Conservation (phyloP, 2,888 invertebrate genomes). For the Eilema caniola region DNA sequence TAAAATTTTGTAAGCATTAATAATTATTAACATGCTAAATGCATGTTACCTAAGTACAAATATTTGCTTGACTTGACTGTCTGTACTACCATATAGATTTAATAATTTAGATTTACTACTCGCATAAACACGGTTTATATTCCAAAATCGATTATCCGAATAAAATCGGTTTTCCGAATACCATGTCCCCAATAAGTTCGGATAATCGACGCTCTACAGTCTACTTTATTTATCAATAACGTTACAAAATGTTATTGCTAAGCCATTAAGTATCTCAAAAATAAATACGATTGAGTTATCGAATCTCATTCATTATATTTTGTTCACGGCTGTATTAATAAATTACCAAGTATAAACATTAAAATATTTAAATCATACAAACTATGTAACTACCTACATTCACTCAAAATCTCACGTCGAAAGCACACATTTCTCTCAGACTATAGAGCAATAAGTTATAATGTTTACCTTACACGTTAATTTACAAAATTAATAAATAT, state of each 20-base stretch:
- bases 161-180: not conserved
- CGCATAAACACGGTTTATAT: conserved; percentile 2
- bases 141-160: conserved; percentile 2
- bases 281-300: conserved; percentile 52
- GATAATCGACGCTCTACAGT: conserved; percentile 6
- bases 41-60: conserved; percentile 1
- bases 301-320: conserved; percentile 42
- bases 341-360: conserved; percentile 64
- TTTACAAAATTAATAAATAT: conserved; percentile 82
- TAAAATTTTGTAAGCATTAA: not conserved
- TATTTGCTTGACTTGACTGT: not conserved
- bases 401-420: conserved; percentile 76
- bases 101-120: conserved; percentile 23
- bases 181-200: conserved; percentile 4
- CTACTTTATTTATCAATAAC: conserved; percentile 46
- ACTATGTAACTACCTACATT: conserved; percentile 68
- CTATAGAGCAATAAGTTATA: conserved; percentile 75
- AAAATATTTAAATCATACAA: conserved; percentile 71
- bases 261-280: conserved; percentile 49
- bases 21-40: not conserved
- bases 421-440: conserved; percentile 75
- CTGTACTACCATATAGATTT: not conserved
- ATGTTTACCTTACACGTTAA: conserved; percentile 72
- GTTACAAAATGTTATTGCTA: conserved; percentile 41
- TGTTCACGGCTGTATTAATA: conserved; percentile 57